These are phyloP conservation scores for Crotalus viridis DNA, from an alignment of 2,113 vertebrate genomes.

Conservation along the genomic window DNA sequence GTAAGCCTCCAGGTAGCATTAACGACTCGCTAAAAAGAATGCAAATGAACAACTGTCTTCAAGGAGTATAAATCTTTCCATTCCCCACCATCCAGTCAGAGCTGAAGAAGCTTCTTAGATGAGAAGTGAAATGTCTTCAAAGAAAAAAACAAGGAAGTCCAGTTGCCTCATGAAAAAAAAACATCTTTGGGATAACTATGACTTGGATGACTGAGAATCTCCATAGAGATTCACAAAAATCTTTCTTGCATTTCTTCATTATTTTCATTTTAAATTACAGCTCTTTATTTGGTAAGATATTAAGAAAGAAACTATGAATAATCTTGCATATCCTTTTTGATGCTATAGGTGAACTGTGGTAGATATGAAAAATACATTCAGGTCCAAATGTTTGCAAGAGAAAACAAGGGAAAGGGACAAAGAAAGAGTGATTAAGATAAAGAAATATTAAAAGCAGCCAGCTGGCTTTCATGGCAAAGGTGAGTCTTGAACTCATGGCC, in stretches of 20 bases:
- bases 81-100: no score
- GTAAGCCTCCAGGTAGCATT: no score
- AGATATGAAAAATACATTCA: not conserved
- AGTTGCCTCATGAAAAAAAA: no score
- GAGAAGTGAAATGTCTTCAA: no score
- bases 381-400: not conserved
- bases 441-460: not conserved
- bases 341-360: not conserved
- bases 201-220: no score
- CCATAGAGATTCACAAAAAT: no score
- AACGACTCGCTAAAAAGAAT: no score
- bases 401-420: not conserved
- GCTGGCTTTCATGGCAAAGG: not conserved
- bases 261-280: not conserved
- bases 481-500: not conserved
- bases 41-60: no score
- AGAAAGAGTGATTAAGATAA: not conserved
- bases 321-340: not conserved
- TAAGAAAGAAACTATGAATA: not conserved
- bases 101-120: no score
- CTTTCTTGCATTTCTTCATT: not conserved
- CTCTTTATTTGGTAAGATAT: slow-evolving; percentile 17
- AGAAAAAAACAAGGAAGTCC: no score
- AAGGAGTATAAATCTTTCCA: no score
- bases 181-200: no score